phyloP scores from a whole-genome alignment of 2,797 vertebrate species.

The Meda fulgida region DNA sequence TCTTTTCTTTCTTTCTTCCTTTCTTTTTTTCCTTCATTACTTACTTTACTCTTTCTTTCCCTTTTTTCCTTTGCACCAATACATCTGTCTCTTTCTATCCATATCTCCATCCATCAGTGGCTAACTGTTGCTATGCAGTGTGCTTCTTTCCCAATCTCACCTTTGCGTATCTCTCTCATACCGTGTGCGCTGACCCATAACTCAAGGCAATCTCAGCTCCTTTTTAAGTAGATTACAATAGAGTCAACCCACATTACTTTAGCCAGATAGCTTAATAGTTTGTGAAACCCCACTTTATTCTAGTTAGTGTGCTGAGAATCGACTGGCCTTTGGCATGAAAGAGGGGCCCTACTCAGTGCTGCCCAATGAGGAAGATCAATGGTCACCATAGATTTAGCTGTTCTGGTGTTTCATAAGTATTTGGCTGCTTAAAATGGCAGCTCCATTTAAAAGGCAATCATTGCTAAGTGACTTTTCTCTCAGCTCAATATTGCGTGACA shows the following conservation, averaged over 20 bases:
- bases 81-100: conserved; percentile 37
- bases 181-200: conserved; percentile 77
- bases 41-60: neutral
- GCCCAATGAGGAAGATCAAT: conserved; percentile 78
- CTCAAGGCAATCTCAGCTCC: conserved; percentile 79
- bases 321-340: conserved; percentile 78
- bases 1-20: neutral
- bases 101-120: conserved; percentile 26
- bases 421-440: conserved; percentile 84
- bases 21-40: neutral
- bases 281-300: conserved; percentile 81
- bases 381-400: conserved; percentile 80
- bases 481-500: conserved; percentile 77
- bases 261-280: conserved; percentile 80
- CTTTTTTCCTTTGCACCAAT: neutral
- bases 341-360: conserved; percentile 67
- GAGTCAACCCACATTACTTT: conserved; percentile 81
- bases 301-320: conserved; percentile 77
- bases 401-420: conserved; percentile 83
- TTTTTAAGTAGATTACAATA: conserved; percentile 82
- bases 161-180: conserved; percentile 47
- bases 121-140: conserved; percentile 15
- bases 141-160: conserved; percentile 34
- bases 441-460: conserved; percentile 86
- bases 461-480: conserved; percentile 83